Percentiles rank a stretch among this genome's conserved stretches.
Evolutionary conservation across 2,113 vertebrate genomes (phyloP).

Genomic region (Sciurus niger): DNA sequence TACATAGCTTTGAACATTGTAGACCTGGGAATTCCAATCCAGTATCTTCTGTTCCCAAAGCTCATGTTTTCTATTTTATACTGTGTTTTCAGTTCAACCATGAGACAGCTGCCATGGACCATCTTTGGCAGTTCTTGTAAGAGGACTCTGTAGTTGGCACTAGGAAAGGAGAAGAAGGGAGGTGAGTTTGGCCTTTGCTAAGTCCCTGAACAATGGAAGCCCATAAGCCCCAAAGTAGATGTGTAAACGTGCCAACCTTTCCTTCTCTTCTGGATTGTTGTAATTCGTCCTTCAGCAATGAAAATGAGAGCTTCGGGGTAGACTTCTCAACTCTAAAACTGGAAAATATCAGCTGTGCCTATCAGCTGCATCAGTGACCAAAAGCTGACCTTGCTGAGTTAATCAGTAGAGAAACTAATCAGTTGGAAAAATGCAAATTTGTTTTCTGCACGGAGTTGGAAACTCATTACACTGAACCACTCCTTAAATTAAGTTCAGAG

Average conservation of each 20-base stretch:
- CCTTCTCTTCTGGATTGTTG: not conserved
- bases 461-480: slow-evolving; percentile 80
- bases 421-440: slow-evolving; percentile 84
- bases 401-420: slow-evolving; percentile 84
- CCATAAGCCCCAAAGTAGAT: not conserved
- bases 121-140: not conserved
- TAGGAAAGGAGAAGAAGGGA: not conserved
- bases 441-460: slow-evolving; percentile 78
- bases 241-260: not conserved
- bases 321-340: slow-evolving; percentile 25
- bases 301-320: not conserved
- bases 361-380: slow-evolving; percentile 76
- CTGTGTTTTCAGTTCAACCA: not conserved
- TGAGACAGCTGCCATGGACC: not conserved
- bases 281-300: not conserved
- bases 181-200: not conserved
- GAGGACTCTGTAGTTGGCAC: not conserved
- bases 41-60: not conserved
- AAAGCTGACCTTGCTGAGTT: slow-evolving; percentile 81
- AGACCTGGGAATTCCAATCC: not conserved
- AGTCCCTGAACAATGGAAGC: not conserved
- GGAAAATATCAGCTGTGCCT: slow-evolving; percentile 56
- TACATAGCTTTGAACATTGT: not conserved
- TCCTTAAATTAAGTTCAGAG: slow-evolving; percentile 80
- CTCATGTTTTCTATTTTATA: not conserved